Evolutionary conservation across 2,888 invertebrate genomes (phyloP), one percentile per base, ranked within the genome.

Genomic region (Orthosia gracilis): DNA sequence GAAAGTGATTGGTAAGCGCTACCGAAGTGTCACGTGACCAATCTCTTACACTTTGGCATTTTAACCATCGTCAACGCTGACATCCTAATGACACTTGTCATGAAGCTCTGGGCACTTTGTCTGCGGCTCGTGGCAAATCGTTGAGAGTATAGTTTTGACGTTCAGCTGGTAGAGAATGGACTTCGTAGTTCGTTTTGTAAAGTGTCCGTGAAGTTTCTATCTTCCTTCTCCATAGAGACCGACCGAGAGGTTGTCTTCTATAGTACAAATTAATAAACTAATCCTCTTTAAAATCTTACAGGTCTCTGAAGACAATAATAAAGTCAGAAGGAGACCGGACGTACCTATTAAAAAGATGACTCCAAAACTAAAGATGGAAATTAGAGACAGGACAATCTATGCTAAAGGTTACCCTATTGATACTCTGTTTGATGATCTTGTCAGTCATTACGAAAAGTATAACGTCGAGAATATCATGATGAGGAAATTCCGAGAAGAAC

Each of bases 391-490:
- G 72, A 98, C 99, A 2, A 97, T 98, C n/a, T 99, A 99, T 91
- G 98, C 98, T 66, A 99, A 99, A 97, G 98, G 98, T 5, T 98
- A 99, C 89, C 97, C 98, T 0, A 97, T 97, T 88, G 97, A 97
- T 82, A 97, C 97, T 9, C 92, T 95, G 0, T 95, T 99, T 55
- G 98, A 98, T 83, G 97, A 97, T 9, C 92, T 99, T 4, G 96
- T 98, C 68, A 97, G 97, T 69, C 99, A 97, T 93, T 98, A 99
- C 88, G 97, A 97, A 78, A 94, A 97, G 17, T 97, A 97, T 91
- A 98, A 98, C 0, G 97, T 97, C 0, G 98, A 98, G 66, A 98
- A 98, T 87, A 95, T 98, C 17, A 96, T 96, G 2, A 97, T 97
- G 96, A 96, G 97, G 72, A 92, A 89, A 75, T 97, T 97, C 84